These are phyloP conservation scores for Rhea pennata DNA, from an alignment of 2,113 vertebrate genomes.

Conservation along the genomic window DNA sequence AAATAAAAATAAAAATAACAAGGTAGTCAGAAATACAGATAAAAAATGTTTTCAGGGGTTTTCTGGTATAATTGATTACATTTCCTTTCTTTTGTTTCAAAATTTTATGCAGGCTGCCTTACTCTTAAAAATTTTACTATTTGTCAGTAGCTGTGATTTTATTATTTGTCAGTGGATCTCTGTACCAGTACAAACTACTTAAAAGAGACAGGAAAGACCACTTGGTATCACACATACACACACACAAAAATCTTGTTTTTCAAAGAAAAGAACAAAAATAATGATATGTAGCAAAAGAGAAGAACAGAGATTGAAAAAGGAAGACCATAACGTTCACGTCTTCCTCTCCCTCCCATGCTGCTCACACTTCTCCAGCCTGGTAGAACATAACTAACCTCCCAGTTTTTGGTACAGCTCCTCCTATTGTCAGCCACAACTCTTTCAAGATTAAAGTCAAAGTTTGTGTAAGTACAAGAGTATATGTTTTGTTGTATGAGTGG, in stretches of 20 bases:
- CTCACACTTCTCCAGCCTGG: background rate
- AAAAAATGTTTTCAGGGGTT: background rate
- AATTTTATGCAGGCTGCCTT: background rate
- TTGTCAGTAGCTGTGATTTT: too few relatives aligned
- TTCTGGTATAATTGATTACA: background rate
- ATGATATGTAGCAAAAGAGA: background rate
- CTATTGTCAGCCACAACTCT: background rate
- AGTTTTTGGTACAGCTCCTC: background rate
- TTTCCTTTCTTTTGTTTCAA: background rate
- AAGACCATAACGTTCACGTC: background rate
- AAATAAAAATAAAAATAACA: background rate
- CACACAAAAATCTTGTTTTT: background rate
- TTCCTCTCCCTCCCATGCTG: background rate
- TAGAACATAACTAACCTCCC: background rate
- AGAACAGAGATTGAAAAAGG: background rate
- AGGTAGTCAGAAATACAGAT: background rate
- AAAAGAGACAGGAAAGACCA: background rate
- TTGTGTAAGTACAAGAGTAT: background rate
- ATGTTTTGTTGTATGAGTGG: background rate
- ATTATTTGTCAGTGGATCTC: background rate
- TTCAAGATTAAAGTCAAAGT: background rate
- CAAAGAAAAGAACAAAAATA: background rate
- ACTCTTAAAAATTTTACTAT: background rate
- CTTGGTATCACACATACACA: background rate
- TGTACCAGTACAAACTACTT: background rate